Evolutionary conservation across 2,888 invertebrate species (phyloP), one percentile per base, ranked within the genome.

Genomic region (Ernsta delagoae): DNA sequence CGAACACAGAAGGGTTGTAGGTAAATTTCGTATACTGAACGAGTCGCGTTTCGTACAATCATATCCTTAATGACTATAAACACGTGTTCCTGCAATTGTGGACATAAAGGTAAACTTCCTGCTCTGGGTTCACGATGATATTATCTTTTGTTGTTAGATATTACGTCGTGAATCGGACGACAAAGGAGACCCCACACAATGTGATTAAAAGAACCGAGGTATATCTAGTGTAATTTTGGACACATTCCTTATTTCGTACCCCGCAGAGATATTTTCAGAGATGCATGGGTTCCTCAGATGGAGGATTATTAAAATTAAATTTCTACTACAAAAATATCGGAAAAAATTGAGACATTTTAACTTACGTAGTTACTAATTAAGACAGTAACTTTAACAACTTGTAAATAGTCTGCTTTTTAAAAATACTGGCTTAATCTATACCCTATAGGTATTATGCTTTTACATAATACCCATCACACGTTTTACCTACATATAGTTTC

Each of bases 81-180:
- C 68, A 63, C 70, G 69, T 71, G 68, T 68, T 59, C 71, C 71
- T 77, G 73, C 74, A 71, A 75, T 72, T 75, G 73, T 71, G 70
- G 68, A 76, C 74, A 79, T 80, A 78, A 79, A 79, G 73, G 79
- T 79, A 78, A 74, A 73, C 73, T 74, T 73, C 78, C 79, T 79
- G 77, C 75, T 74, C 73, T 65, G 75, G 67, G 65, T 61, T 70
- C 75, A 71, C 74, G 75, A 77, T 72, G 75, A 73, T 77, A 77
- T 80, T 80, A 83, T 85, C 84, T 80, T 83, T 87, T 85, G 84
- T 85, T 75, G 75, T 75, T 75, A 78, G 75, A 79, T 79, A 80
- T 83, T 83, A 83, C 77, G 74, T 73, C 71, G 71, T 73, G 75
- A 75, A 78, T 75, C 72, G 76, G n/a, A 79, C 75, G 78, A 86